A percentile compares a stretch with the other conserved stretches of the same genome.
Evolutionary conservation across 2,888 invertebrate genomes (phyloP).

Genomic region (Tetanocera ferruginea): DNA sequence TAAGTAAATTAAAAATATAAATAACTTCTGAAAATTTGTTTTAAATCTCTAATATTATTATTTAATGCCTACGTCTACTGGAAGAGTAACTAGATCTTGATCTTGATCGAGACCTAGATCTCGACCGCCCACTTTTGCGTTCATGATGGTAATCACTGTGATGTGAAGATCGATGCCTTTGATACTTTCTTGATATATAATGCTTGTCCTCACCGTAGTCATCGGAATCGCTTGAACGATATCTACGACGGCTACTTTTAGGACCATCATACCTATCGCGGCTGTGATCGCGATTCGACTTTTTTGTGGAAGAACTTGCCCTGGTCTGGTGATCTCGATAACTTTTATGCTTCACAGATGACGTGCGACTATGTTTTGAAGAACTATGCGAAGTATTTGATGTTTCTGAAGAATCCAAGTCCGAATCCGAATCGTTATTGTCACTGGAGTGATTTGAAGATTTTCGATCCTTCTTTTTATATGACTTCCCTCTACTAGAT

Average conservation of each 20-base stretch:
- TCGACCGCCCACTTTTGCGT: slow-evolving; percentile 43
- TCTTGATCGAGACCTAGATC: slow-evolving; percentile 61
- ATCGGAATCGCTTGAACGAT: slow-evolving; percentile 58
- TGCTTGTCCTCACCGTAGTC: slow-evolving; percentile 53
- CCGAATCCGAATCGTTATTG: slow-evolving; percentile 40
- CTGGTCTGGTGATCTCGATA: slow-evolving; percentile 41
- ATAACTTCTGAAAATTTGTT: not conserved
- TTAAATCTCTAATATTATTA: not conserved
- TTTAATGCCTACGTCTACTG: slow-evolving; percentile 46
- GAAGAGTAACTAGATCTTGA: slow-evolving; percentile 61
- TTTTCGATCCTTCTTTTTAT: not conserved
- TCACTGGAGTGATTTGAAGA: slow-evolving; percentile 12
- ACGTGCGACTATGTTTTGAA: slow-evolving; percentile 50
- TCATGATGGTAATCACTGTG: slow-evolving; percentile 47
- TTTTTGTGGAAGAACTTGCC: slow-evolving; percentile 34
- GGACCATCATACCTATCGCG: slow-evolving; percentile 34
- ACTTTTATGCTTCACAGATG: slow-evolving; percentile 41
- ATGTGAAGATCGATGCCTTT: slow-evolving; percentile 43
- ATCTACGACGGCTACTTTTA: slow-evolving; percentile 45
- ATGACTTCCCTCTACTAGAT: not conserved
- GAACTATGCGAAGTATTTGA: slow-evolving; percentile 47
- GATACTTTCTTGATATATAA: slow-evolving; percentile 25
- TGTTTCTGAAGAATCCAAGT: slow-evolving; percentile 41
- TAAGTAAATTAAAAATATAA: no score
- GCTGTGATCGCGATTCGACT: slow-evolving; percentile 37